A percentile compares a stretch with the other conserved stretches of the same genome.
Evolutionary conservation across 2,113 vertebrate genomes (phyloP).

Genomic region (Malurus elegans): DNA sequence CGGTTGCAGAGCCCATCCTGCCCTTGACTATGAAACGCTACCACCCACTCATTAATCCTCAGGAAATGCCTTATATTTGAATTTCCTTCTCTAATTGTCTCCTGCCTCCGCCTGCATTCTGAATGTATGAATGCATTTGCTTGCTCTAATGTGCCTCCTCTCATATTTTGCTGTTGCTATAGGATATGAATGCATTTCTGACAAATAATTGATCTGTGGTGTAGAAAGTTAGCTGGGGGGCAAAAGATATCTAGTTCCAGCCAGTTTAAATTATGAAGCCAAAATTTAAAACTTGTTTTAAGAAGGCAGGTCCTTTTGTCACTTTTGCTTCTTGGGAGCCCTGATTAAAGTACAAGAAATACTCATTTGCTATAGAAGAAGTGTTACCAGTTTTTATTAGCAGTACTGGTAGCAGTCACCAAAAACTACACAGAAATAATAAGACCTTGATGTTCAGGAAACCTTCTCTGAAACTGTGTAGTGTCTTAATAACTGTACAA

Average conservation of each 20-base stretch:
- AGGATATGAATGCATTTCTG: not conserved
- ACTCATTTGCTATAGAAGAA: not conserved
- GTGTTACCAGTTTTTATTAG: not conserved
- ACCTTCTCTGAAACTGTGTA: not conserved
- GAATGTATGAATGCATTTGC: conserved; percentile 1
- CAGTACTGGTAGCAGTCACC: not conserved
- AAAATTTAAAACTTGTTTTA: not conserved
- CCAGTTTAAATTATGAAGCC: not conserved
- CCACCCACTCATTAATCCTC: conserved; percentile 47
- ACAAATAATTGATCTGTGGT: not conserved
- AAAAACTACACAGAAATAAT: not conserved
- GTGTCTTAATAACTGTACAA: not conserved
- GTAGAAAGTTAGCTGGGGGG: not conserved
- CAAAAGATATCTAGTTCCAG: not conserved
- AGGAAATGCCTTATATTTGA: conserved; percentile 55
- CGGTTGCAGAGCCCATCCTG: conserved; percentile 23
- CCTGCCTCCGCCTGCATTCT: not conserved
- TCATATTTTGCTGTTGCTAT: not conserved
- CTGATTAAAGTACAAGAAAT: not conserved
- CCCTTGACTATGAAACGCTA: conserved; percentile 23
- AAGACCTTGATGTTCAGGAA: not conserved
- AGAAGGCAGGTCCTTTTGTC: not conserved
- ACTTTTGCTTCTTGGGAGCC: not conserved
- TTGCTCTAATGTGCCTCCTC: not conserved
- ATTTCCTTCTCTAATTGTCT: conserved; percentile 56